phyloP scores from a whole-genome alignment of 2,888 invertebrate species.

The Caenorhabditis angaria region DNA sequence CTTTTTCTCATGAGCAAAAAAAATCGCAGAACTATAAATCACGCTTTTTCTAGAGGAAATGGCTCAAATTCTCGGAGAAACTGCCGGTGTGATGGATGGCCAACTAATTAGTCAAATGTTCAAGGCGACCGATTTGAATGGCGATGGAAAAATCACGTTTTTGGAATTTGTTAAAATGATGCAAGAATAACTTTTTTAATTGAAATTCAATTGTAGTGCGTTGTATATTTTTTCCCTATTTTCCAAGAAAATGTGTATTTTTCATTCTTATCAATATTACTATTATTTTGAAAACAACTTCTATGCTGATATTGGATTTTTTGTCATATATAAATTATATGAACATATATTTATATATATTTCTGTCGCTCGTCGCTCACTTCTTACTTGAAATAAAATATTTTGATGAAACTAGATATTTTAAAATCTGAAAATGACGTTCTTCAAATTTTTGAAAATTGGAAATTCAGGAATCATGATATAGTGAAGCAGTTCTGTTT shows the following conservation, averaged over 20 bases:
- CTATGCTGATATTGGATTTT: too few species aligned
- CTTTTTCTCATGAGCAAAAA: not conserved
- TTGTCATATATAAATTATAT: too few species aligned
- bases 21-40: not conserved
- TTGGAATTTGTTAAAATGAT: constrained; percentile 67
- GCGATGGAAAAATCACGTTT: constrained; percentile 66
- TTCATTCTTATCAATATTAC: too few species aligned
- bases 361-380: not conserved
- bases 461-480: too few species aligned
- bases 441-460: too few species aligned
- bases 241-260: too few species aligned
- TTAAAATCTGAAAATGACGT: too few species aligned
- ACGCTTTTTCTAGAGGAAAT: constrained; percentile 58
- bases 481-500: too few species aligned
- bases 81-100: constrained; percentile 59
- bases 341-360: too few species aligned
- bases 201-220: too few species aligned
- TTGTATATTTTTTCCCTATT: too few species aligned
- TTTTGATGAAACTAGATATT: not conserved
- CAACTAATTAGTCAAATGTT: constrained; percentile 61
- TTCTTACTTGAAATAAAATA: not conserved
- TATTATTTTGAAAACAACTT: too few species aligned
- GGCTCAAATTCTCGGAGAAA: constrained; percentile 58
- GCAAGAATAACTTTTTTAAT: constrained; percentile 59
- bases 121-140: constrained; percentile 62